Conservation (phyloP, 2,797 vertebrate genomes). For the Nyctibius grandis region DNA sequence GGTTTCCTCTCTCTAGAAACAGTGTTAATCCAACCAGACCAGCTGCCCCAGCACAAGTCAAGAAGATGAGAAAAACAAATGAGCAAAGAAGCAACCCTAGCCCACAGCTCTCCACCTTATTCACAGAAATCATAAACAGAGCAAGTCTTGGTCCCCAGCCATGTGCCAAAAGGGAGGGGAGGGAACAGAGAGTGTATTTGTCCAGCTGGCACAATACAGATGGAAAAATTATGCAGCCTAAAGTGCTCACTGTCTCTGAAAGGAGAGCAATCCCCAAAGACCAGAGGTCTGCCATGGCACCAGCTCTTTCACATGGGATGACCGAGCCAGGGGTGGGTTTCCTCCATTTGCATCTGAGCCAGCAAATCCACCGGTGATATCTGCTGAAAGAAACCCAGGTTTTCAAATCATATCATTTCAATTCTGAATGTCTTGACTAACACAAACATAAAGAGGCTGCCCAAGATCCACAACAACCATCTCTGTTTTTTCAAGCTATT, state of each 20-base stretch:
- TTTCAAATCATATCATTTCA: background rate
- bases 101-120: background rate
- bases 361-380: background rate
- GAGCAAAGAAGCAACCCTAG: background rate
- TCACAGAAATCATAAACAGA: background rate
- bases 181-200: background rate
- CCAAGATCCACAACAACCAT: background rate
- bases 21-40: background rate
- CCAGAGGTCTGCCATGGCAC: background rate
- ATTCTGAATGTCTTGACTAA: background rate
- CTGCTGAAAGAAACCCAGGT: background rate
- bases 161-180: background rate
- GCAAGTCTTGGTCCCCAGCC: background rate
- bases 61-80: background rate
- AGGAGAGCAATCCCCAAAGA: background rate
- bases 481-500: background rate
- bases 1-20: background rate
- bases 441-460: background rate
- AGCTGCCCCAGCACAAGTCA: background rate
- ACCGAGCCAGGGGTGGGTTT: background rate
- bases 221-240: background rate
- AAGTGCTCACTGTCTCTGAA: background rate
- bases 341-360: accelerated
- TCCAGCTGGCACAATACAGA: background rate
- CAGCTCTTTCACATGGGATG: background rate